phyloP scores from a whole-genome alignment of 2,113 vertebrate genomes.

The Pseudolaguvia tuberculata region DNA sequence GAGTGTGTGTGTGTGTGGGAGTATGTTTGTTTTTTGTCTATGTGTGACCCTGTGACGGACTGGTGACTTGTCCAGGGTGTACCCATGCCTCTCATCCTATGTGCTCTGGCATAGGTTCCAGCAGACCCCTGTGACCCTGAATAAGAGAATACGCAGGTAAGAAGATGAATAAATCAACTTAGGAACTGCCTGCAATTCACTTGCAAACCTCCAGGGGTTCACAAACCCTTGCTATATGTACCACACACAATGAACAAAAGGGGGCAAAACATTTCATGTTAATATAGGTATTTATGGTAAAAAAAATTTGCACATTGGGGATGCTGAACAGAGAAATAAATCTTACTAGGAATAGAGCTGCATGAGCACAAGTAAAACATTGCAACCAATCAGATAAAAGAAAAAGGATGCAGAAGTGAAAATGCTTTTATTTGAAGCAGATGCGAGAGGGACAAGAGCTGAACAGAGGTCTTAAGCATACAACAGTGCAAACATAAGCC shows the following conservation, averaged over 20 bases:
- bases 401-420: conserved; percentile 53
- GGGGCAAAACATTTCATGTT: conserved; percentile 51
- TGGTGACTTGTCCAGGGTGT: too few relatives aligned
- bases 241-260: conserved; percentile 48
- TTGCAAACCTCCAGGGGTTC: conserved; percentile 11
- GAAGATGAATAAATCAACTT: too few relatives aligned
- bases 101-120: too few relatives aligned
- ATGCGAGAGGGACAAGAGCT: conserved; percentile 44
- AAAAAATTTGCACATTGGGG: conserved; percentile 67
- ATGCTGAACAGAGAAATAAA: conserved; percentile 73
- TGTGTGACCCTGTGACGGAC: too few relatives aligned
- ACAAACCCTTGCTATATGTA: too few relatives aligned
- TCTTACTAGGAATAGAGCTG: conserved; percentile 59
- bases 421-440: conserved; percentile 56
- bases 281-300: conserved; percentile 67
- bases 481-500: conserved; percentile 27
- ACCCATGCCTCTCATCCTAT: too few relatives aligned
- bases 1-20: too few relatives aligned
- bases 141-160: too few relatives aligned
- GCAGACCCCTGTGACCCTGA: too few relatives aligned
- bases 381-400: conserved; percentile 54
- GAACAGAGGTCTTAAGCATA: conserved; percentile 41
- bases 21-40: too few relatives aligned
- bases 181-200: too few relatives aligned
- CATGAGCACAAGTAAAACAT: conserved; percentile 64